A percentile compares a stretch with the other conserved stretches of the same genome.
phyloP scores from a whole-genome alignment of 2,113 vertebrate genomes.

The Elaphurus davidianus region DNA sequence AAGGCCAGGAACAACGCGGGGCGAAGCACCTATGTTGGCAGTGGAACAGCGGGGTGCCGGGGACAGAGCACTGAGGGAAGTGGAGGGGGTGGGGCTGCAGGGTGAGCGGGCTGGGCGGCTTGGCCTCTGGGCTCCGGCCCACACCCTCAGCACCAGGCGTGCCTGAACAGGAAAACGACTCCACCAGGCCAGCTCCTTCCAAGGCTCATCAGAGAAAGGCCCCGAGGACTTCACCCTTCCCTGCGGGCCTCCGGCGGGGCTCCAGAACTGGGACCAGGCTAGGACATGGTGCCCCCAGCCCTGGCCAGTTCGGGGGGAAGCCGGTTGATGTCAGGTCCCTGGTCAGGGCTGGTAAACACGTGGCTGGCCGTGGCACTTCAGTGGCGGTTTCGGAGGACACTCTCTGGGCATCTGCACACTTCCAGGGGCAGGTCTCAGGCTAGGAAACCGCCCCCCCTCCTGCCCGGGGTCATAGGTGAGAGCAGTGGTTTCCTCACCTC shows the following conservation, averaged over 20 bases:
- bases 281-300: neutral
- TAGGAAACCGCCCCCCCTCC: too few species aligned
- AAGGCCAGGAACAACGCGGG: neutral
- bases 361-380: rapidly evolving
- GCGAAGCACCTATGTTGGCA: neutral
- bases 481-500: neutral
- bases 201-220: neutral
- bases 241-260: neutral
- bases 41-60: neutral
- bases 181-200: neutral
- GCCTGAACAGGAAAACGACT: neutral
- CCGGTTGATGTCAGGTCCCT: neutral
- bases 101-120: neutral
- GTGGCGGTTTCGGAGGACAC: neutral
- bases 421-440: neutral
- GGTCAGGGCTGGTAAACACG: neutral
- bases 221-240: neutral
- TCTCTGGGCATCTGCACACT: neutral
- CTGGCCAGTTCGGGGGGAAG: neutral
- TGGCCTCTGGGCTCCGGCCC: too few species aligned
- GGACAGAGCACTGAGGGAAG: neutral
- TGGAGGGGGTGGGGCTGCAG: neutral
- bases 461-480: neutral
- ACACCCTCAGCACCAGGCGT: neutral
- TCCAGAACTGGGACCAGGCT: neutral